Percentiles rank a stretch among this genome's conserved stretches.
Evolutionary conservation across 2,113 vertebrate species (phyloP).

Genomic region (Dissostichus mawsoni): DNA sequence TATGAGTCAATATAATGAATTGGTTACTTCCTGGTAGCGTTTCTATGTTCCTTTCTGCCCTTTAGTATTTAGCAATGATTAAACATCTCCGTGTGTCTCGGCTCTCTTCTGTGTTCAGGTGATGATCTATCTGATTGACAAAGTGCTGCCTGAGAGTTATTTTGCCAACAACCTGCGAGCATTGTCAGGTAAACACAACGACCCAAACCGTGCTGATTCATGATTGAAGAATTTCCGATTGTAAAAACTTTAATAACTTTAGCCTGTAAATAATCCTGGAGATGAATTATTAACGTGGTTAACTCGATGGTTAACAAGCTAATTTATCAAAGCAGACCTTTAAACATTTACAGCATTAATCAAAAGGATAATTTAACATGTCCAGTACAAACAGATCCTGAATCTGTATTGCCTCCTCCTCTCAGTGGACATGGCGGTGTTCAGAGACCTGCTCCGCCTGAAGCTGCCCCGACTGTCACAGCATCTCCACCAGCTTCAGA

Average conservation of each 20-base stretch:
- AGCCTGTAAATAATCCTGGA: no score
- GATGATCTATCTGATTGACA: constrained; percentile 99
- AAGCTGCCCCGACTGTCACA: constrained; percentile 80
- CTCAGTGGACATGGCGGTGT: constrained; percentile 81
- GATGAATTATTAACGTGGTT: no score
- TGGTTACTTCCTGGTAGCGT: not conserved
- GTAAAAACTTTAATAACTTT: no score
- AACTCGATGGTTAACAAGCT: not conserved
- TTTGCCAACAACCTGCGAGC: constrained; percentile 98
- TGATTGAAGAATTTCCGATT: no score
- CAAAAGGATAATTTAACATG: not conserved
- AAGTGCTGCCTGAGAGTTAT: constrained; percentile 98
- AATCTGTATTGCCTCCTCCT: not conserved
- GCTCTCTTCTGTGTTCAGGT: constrained; percentile 81
- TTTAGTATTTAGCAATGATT: not conserved
- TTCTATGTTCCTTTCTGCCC: not conserved
- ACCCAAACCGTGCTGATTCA: not conserved
- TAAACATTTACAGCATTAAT: not conserved
- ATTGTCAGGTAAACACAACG: constrained; percentile 83
- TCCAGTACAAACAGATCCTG: not conserved
- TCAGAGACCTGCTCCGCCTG: constrained; percentile 78
- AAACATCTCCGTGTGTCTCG: not conserved
- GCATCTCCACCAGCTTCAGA: constrained; percentile 79
- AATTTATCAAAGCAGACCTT: not conserved
- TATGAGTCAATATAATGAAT: not conserved